These are phyloP conservation scores for Nymphalis c-album DNA, from an alignment of 2,888 invertebrate species.

Conservation along the genomic window DNA sequence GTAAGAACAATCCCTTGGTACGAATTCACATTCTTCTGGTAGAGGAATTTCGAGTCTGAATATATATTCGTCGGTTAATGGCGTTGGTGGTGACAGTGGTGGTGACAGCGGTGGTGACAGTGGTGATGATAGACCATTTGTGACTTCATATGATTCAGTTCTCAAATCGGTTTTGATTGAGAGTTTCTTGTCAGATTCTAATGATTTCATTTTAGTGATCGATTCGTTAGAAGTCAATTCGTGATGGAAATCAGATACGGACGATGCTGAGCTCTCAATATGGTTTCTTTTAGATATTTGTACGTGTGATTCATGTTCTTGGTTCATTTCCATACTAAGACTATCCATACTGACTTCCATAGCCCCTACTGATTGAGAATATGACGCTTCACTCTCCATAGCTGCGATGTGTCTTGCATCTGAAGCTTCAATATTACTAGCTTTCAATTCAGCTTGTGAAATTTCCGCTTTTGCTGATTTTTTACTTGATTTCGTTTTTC, in stretches of 20 bases:
- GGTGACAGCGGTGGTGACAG: slow-evolving; percentile 63
- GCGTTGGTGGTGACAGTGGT: slow-evolving; percentile 62
- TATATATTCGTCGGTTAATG: slow-evolving; percentile 70
- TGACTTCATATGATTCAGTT: slow-evolving; percentile 35
- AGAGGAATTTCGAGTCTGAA: slow-evolving; percentile 62
- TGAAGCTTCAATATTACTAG: slow-evolving; percentile 3
- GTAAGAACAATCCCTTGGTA: slow-evolving; percentile 51
- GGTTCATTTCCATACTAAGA: background rate
- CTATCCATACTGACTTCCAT: background rate
- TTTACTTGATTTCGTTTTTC: background rate
- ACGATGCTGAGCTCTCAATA: background rate
- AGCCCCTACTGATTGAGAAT: background rate
- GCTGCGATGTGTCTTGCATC: background rate
- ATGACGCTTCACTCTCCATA: background rate
- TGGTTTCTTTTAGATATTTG: background rate
- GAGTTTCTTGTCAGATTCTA: slow-evolving; percentile 11
- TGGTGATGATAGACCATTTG: slow-evolving; percentile 28
- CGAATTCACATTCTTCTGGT: slow-evolving; percentile 55
- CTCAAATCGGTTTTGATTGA: slow-evolving; percentile 35
- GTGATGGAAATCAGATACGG: background rate
- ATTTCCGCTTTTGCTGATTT: slow-evolving; percentile 7
- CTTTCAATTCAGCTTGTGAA: background rate
- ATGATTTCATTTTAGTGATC: background rate
- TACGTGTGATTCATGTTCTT: background rate
- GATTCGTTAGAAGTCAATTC: background rate